phyloP scores from a whole-genome alignment of 2,888 invertebrate genomes.

The Drosophila bunnanda region DNA sequence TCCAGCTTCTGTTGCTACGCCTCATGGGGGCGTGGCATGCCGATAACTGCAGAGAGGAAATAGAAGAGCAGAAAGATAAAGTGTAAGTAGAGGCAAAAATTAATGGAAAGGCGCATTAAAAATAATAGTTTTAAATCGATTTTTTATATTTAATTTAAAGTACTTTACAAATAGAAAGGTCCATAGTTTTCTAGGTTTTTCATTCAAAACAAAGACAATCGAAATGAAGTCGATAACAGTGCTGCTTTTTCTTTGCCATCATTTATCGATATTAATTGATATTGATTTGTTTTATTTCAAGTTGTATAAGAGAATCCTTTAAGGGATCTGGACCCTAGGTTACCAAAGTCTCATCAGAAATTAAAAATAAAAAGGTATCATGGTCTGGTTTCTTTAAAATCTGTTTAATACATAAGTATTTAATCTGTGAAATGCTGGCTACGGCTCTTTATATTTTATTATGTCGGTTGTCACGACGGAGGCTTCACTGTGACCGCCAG shows the following conservation, averaged over 20 bases:
- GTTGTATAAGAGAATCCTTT: no score
- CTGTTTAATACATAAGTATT: neutral
- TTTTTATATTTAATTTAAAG: neutral
- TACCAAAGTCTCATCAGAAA: neutral
- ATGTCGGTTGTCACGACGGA: neutral
- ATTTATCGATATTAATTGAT: no score
- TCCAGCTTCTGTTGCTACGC: conserved; percentile 40
- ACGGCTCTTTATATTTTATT: neutral
- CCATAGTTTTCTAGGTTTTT: no score
- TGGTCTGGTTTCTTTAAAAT: neutral
- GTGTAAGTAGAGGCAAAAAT: neutral
- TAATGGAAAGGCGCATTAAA: neutral
- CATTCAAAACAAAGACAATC: neutral
- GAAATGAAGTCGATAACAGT: no score
- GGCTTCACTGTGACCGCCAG: conserved; percentile 22
- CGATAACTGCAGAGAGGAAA: conserved; percentile 40
- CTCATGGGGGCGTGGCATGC: conserved; percentile 37
- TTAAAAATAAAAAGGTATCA: neutral
- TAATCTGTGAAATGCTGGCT: neutral
- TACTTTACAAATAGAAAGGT: neutral
- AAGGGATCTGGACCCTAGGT: no score
- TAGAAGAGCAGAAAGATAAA: conserved; percentile 3
- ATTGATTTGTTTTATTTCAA: no score
- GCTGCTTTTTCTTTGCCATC: no score
- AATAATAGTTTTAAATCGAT: neutral